phyloP scores from a whole-genome alignment of 23 tunicate genomes.

The Halocynthia aurantium region DNA sequence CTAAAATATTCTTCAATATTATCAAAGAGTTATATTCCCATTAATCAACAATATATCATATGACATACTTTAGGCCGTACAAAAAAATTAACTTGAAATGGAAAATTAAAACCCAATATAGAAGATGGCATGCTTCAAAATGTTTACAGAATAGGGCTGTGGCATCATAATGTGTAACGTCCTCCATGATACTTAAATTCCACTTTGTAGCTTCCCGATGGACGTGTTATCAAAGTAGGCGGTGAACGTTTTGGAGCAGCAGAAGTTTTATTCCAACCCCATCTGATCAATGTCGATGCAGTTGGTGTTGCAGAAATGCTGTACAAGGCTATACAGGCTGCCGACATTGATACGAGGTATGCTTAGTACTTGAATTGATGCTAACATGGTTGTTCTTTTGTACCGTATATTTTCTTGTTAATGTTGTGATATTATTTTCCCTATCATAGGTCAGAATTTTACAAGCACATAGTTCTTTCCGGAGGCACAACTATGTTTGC shows the following conservation, averaged over 20 bases:
- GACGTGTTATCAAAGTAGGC: conserved; percentile 84
- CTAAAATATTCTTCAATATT: no score
- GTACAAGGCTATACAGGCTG: conserved; percentile 94
- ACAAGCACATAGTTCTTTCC: conserved; percentile 97
- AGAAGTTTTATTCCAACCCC: conserved; percentile 98
- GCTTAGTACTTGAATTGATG: neutral
- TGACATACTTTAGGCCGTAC: no score
- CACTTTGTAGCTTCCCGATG: conserved; percentile 73
- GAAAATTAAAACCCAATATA: no score
- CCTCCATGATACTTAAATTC: no score
- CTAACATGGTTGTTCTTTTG: neutral
- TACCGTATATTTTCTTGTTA: neutral
- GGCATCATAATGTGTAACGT: no score
- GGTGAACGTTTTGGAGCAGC: conserved; percentile 97
- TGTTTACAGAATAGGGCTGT: no score
- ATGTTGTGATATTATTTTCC: neutral
- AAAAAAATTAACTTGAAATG: no score
- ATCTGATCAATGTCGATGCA: conserved; percentile 90
- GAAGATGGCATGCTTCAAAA: no score
- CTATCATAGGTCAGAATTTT: conserved; percentile 64
- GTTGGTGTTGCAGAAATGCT: conserved; percentile 92
- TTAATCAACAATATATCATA: no score
- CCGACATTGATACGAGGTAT: conserved; percentile 80
- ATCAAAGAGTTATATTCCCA: no score
- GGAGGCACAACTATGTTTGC: conserved; percentile 99